Evolutionary conservation across 2,888 invertebrate species (phyloP), one percentile per base, ranked within the genome.

Genomic region (Hirtodrosophila histrioides): DNA sequence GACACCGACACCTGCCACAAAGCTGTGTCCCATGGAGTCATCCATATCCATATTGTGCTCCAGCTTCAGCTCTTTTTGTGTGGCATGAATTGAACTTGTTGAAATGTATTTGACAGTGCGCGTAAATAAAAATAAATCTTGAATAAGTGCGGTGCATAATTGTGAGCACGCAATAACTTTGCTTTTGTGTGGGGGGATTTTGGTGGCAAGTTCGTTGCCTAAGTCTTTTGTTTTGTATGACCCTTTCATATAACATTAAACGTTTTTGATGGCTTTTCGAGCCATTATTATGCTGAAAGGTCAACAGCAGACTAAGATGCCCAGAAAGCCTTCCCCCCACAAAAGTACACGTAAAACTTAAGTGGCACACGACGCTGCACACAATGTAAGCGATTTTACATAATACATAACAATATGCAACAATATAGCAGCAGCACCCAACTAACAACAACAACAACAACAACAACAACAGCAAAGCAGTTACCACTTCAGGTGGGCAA

Each of bases 301-400:
- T 82, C 86, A 82, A 86, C 75, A 83, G 80, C 86, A 79, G 79
- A 74, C 65, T 75, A 46, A 63, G 51, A 37, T 51, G 24, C 49
- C 40, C 62, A 31, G 29, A 8, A 1, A 27, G 5, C 27, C 27
- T 27, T 27, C 4, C 46, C 12, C 36, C 5, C 7, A 7, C 4
- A 41, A 65, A 53, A 71, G 73, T 69, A 72, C 56, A 50, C 41
- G 45, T 39, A 35, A 61, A 61, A 55, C 35, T 68, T 56, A 86
- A 82, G 64, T 86, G 86, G 81, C 86, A 79, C 85, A 82, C 85
- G 81, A 68, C 63, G 60, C 54, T 68, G 66, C 74, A 76, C 54
- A 75, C 81, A 82, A 79, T 83, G 68, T 75, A 82, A 83, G 62
- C 80, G 86, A 75, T 69, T 86, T 82, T 82, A 82, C 81, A 85